Evolutionary conservation across 92 coral and sea anemone genomes (phyloP), one percentile per base, ranked within the genome.

Genomic region (Siderastrea radians): DNA sequence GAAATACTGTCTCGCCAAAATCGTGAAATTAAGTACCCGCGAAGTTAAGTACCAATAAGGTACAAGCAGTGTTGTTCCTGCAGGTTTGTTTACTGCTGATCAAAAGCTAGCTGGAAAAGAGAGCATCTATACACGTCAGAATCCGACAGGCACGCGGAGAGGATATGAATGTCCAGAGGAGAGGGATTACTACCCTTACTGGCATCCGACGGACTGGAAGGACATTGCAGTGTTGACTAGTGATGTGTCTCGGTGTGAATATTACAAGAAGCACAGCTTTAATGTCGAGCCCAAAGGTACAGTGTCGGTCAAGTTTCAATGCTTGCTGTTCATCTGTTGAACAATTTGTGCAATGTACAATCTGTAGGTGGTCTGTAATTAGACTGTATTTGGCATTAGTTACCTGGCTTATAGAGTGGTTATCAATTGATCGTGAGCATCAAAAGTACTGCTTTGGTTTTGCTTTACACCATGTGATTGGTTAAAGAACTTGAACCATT

Each of bases 131-230:
- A 97, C 99, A 49, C 94, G 99, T 47, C 99, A 97, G 90, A 97
- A 97, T 63, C 91, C 99, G 53, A 93, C 91, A 55, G 99, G 99
- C 9, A 92, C 95, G 49, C 91, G 97, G 44, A 93, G 94, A 83
- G 99, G 99, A 15, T 97, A 95, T 55, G 99, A 97, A 83, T 97
- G 99, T 65, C 98, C 99, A 6, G 99, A 97, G 80, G 99, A 97
- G 86, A 83, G 98, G 49, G 99, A 97, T 45, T 95, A 95, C 65
- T 98, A 95, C 63, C 99, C 99, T 38, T 97, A 97, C 89, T 97
- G 94, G 94, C 99, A 97, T 79, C 98, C 98, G 7, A 95, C 98
- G n/a, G 95, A 92, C 11, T 97, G 99, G 99, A 98, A 95, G 75
- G 99, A 97, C 75, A 92, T 95, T 77, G 99, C 98, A 55, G 90